These are phyloP conservation scores for Philereme vetulata DNA, from an alignment of 2,888 invertebrate species.

Conservation along the genomic window DNA sequence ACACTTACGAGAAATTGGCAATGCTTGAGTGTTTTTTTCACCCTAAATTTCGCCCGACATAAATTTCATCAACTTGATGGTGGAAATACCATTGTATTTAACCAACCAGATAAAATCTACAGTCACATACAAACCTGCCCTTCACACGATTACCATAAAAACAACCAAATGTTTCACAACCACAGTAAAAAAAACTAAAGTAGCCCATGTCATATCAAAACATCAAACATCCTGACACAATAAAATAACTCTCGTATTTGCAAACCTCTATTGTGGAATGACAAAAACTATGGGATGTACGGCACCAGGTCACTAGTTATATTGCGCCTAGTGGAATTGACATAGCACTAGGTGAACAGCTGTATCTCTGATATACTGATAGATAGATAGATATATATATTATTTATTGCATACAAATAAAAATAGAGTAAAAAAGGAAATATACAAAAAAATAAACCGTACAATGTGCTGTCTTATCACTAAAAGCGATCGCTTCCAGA, in stretches of 20 bases:
- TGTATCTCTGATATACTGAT: background rate
- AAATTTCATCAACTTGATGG: no score
- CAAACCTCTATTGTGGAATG: constrained; percentile 22
- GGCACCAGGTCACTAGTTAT: constrained; percentile 26
- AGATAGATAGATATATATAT: background rate
- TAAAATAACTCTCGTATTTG: constrained; percentile 19
- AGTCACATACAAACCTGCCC: background rate
- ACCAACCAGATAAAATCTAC: no score
- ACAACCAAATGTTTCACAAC: background rate
- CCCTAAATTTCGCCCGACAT: no score
- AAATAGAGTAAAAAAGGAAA: no score
- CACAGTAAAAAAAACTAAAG: constrained; percentile 3
- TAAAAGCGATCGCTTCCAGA: no score
- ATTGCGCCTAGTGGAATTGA: constrained; percentile 13
- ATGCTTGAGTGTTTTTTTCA: no score
- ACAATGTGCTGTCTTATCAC: no score
- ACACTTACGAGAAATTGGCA: no score
- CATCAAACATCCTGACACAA: constrained; percentile 21
- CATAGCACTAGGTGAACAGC: constrained; percentile 5
- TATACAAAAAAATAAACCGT: no score
- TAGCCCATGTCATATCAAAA: constrained; percentile 22
- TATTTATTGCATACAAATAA: no score
- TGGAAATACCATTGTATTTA: no score
- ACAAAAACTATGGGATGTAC: constrained; percentile 27
- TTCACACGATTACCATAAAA: constrained; percentile 1